Evolutionary conservation across 92 coral and sea anemone species (phyloP).

Genomic region (Heliopora coerulea): DNA sequence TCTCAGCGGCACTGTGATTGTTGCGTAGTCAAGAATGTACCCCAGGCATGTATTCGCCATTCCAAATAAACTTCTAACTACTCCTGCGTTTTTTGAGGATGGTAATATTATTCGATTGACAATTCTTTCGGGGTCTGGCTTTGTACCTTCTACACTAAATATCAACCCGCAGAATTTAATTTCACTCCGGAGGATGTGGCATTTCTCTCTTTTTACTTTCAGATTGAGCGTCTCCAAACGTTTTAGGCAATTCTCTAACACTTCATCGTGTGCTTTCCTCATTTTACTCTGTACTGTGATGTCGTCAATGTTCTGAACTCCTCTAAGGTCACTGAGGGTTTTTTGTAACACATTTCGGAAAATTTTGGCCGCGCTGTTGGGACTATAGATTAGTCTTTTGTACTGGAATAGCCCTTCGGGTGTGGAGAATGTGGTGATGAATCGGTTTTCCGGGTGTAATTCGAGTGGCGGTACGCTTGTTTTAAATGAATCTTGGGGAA

Average conservation of each 20-base stretch:
- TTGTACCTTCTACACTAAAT: conserved; percentile 26
- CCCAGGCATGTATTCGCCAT: conserved; percentile 30
- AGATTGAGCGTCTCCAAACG: conserved; percentile 10
- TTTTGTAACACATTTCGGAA: conserved; percentile 34
- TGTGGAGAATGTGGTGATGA: conserved; percentile 42
- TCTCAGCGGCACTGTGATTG: conserved; percentile 16
- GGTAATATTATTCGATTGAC: conserved; percentile 7
- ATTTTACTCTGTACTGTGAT: conserved; percentile 35
- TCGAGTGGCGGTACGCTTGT: conserved; percentile 13
- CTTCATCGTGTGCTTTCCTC: conserved; percentile 19
- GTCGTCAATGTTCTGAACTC: conserved; percentile 41
- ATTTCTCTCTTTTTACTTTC: conserved; percentile 31
- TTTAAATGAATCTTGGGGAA: conserved; percentile 11
- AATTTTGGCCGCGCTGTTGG: conserved; percentile 35
- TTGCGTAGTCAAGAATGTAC: conserved; percentile 33
- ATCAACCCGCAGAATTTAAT: conserved; percentile 39
- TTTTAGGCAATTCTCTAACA: conserved; percentile 17
- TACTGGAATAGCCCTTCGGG: conserved; percentile 29
- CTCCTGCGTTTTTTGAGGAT: conserved; percentile 30
- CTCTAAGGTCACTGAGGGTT: conserved; percentile 33
- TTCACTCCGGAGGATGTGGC: conserved; percentile 26
- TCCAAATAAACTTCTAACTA: conserved; percentile 38
- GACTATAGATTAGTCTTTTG: conserved; percentile 35
- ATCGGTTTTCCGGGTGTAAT: conserved; percentile 4
- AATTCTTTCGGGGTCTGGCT: conserved; percentile 42